Evolutionary conservation across 2,888 invertebrate genomes (phyloP), one percentile per base, ranked within the genome.

Genomic region (Antheraea assamensis): DNA sequence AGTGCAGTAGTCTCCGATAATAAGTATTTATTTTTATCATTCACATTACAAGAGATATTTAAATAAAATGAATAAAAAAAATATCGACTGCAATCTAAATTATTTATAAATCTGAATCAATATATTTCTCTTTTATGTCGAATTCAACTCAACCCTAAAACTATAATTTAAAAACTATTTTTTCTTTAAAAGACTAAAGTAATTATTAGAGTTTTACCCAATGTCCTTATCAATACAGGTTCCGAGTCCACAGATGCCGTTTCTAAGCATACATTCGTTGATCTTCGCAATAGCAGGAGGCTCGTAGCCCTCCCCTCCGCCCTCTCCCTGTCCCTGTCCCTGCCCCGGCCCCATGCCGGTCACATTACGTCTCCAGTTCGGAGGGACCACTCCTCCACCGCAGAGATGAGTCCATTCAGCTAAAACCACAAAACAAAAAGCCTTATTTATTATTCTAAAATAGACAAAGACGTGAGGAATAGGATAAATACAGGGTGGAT

Each of bases 211-310:
- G 42, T 21, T 15, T 83, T 71, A 95, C 85, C 97, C 98, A 71
- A 96, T 96, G 68, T 95, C 95, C 72, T 96, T 96, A 83, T 97
- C 97, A 66, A 96, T 93, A 83, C 98, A 98, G 79, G 95, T 95
- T 0, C 97, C 97, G 1, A 96, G 95, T 0, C 96, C 96, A 82
- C 98, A 97, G 83, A 98, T 96, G 80, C 96, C 96, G 74, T 96
- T 96, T 76, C 97, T 90, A 73, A 98, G 89, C 85, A 96, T 96
- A 88, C 98, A 97, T 92, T 98, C 97, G 90, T 98, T 96, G 80
- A 97, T 93, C 92, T 87, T 93, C 79, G 87, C 95, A 72, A 92
- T 90, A 71, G 86, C 85, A 42, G 87, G 87, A 7, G 91, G 88
- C 74, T 82, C 84, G 75, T 83, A 84, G 0, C 77, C 77, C 4